Conservation (phyloP, 2,113 vertebrate genomes). For the Geococcyx californianus region DNA sequence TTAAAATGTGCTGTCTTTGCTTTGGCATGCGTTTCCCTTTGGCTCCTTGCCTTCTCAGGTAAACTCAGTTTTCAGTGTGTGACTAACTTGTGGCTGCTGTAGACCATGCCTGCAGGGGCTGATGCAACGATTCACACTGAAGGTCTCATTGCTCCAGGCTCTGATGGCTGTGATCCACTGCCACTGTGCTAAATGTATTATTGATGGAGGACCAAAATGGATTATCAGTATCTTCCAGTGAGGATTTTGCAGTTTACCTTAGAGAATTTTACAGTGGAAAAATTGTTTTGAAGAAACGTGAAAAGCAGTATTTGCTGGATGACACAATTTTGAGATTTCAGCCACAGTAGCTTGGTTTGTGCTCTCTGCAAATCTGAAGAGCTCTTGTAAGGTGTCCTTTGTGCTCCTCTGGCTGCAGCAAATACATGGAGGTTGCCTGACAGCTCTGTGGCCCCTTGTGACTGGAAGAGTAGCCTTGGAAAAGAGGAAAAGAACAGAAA, state of each 20-base stretch:
- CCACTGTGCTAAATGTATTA: fast-evolving
- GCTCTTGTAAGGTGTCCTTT: background rate
- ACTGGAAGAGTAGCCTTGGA: background rate
- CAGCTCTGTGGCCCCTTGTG: background rate
- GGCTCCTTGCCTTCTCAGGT: background rate
- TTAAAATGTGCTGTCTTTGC: background rate
- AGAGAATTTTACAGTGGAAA: background rate
- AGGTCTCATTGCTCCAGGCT: background rate
- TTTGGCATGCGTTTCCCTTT: background rate
- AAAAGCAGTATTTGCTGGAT: background rate
- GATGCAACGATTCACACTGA: fast-evolving
- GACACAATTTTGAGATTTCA: background rate
- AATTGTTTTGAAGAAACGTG: background rate
- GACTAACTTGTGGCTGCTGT: background rate
- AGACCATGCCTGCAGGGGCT: background rate
- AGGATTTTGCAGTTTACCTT: background rate
- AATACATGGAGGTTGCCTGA: background rate
- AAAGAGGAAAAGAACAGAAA: background rate
- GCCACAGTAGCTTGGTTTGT: background rate
- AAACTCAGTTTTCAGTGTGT: background rate
- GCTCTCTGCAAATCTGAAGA: background rate
- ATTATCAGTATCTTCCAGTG: background rate
- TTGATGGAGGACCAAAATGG: background rate
- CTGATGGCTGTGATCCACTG: background rate
- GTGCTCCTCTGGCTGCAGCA: background rate